These are phyloP conservation scores for Gastrophryne carolinensis DNA, from an alignment of 2,797 vertebrate species.

Conservation along the genomic window DNA sequence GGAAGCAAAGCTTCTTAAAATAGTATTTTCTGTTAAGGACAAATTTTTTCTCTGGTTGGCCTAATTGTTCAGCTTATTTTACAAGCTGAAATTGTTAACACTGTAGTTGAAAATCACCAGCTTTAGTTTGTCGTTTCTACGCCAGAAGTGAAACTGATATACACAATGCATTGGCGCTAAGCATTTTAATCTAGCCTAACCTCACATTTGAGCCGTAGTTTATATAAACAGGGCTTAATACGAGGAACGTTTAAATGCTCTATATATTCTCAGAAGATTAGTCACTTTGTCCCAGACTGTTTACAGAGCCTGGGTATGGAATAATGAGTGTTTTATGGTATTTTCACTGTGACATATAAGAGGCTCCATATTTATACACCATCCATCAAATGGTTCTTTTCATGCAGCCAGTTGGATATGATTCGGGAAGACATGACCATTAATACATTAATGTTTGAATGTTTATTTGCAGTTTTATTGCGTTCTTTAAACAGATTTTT, in stretches of 20 bases:
- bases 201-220: slow-evolving; percentile 59
- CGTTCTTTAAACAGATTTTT: slow-evolving; percentile 26
- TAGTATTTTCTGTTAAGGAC: neutral
- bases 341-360: slow-evolving; percentile 9
- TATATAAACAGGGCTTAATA: slow-evolving; percentile 48
- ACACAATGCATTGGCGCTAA: slow-evolving; percentile 63
- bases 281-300: slow-evolving; percentile 2
- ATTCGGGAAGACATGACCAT: slow-evolving; percentile 12
- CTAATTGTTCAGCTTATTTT: slow-evolving; percentile 66
- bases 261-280: slow-evolving; percentile 30
- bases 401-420: neutral
- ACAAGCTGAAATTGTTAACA: slow-evolving; percentile 69
- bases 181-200: slow-evolving; percentile 61
- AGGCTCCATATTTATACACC: slow-evolving; percentile 18
- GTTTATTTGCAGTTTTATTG: slow-evolving; percentile 35
- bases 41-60: neutral
- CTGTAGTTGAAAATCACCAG: slow-evolving; percentile 71
- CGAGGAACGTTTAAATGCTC: slow-evolving; percentile 19
- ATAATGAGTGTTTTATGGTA: slow-evolving; percentile 26
- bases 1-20: neutral
- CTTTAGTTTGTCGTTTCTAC: slow-evolving; percentile 62
- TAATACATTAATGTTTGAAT: slow-evolving; percentile 38
- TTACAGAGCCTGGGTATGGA: slow-evolving; percentile 11
- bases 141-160: slow-evolving; percentile 71
- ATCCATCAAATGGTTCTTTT: slow-evolving; percentile 39